Percentiles rank a stretch among this genome's conserved stretches.
These are phyloP conservation scores for Mesocricetus auratus DNA, from an alignment of 2,113 vertebrate genomes.

Conservation along the genomic window DNA sequence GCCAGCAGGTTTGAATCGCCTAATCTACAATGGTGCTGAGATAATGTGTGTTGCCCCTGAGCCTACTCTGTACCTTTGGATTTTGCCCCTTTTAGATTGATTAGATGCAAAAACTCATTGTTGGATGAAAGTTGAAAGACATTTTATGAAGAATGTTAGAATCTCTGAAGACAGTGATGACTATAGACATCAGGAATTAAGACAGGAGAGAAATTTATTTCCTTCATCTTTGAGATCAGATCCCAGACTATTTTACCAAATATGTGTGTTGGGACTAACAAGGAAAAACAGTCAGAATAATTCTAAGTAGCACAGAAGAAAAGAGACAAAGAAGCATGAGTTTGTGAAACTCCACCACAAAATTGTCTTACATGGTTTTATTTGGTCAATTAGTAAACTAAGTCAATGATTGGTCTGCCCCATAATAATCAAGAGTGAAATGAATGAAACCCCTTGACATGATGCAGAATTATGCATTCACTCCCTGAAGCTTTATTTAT, in stretches of 20 bases:
- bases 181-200: conserved; percentile 1
- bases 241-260: not conserved
- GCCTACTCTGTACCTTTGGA: not conserved
- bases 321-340: not conserved
- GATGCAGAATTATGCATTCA: not conserved
- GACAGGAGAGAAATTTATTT: not conserved
- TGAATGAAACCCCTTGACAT: not conserved
- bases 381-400: not conserved
- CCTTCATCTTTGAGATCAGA: conserved; percentile 44
- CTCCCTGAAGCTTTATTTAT: conserved; percentile 9
- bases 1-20: not conserved
- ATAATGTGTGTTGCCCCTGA: not conserved
- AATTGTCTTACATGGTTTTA: conserved; percentile 20
- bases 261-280: not conserved
- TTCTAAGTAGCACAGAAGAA: not conserved
- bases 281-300: not conserved
- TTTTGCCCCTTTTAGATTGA: not conserved
- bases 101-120: not conserved
- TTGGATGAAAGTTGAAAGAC: not conserved
- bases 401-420: not conserved
- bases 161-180: not conserved
- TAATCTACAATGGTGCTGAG: not conserved
- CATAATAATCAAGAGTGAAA: conserved; percentile 33
- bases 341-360: not conserved
- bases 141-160: not conserved